Evolutionary conservation across 2,113 vertebrate genomes (phyloP).

Genomic region (Phycodurus eques): DNA sequence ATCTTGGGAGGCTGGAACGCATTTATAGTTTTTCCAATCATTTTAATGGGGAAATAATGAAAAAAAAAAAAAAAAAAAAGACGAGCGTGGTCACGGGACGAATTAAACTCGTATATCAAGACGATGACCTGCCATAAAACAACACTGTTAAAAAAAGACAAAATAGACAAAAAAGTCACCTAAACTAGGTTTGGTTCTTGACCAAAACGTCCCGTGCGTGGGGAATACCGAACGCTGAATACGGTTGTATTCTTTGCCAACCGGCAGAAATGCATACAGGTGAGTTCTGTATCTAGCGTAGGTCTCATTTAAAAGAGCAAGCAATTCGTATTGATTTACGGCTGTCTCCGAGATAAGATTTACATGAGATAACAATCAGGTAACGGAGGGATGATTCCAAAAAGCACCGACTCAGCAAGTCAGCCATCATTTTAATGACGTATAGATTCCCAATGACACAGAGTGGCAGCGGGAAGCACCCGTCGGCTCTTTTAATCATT

Average conservation of each 20-base stretch:
- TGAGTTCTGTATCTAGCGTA: neutral
- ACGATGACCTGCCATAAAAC: neutral
- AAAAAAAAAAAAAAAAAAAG: no score
- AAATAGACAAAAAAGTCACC: neutral
- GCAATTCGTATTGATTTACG: slow-evolving; percentile 3
- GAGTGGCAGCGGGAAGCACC: neutral
- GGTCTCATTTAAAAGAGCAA: slow-evolving; percentile 1
- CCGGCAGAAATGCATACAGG: neutral
- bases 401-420: slow-evolving; percentile 4
- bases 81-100: no score
- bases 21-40: no score
- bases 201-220: neutral
- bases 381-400: neutral
- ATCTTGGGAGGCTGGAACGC: no score
- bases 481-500: neutral
- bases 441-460: neutral
- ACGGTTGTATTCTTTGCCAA: neutral
- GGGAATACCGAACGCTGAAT: neutral
- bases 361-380: slow-evolving; percentile 1
- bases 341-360: slow-evolving; percentile 4
- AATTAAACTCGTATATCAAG: no score
- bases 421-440: slow-evolving; percentile 2
- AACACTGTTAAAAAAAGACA: neutral
- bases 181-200: neutral
- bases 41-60: no score